Conservation (phyloP, 2,888 invertebrate species). For the Actias luna region DNA sequence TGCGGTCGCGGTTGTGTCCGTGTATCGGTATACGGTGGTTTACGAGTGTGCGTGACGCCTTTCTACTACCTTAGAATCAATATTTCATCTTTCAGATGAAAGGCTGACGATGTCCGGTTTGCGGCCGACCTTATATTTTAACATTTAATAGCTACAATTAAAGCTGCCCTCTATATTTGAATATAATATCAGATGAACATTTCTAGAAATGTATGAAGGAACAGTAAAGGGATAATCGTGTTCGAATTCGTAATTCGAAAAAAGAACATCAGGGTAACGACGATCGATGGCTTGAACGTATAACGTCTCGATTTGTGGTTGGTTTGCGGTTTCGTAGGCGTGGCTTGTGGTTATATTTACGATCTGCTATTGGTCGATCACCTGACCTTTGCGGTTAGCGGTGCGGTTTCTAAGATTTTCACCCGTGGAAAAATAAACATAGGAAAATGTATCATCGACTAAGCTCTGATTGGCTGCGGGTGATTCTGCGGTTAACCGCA, state of each 20-base stretch:
- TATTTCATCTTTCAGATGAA: slow-evolving; percentile 74
- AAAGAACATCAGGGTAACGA: slow-evolving; percentile 51
- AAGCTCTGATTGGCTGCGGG: slow-evolving; percentile 67
- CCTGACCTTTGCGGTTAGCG: slow-evolving; percentile 81
- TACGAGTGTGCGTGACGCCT: slow-evolving; percentile 64
- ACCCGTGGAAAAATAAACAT: slow-evolving; percentile 77
- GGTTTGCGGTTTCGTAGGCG: slow-evolving; percentile 85
- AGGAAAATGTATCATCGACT: slow-evolving; percentile 67
- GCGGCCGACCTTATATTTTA: background rate
- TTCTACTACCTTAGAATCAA: slow-evolving; percentile 72
- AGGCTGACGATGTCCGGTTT: slow-evolving; percentile 15
- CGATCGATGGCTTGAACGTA: slow-evolving; percentile 71
- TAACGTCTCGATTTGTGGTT: slow-evolving; percentile 80
- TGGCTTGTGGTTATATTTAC: slow-evolving; percentile 83
- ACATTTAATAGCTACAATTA: background rate
- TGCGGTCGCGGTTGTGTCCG: slow-evolving; percentile 77
- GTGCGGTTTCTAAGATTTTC: slow-evolving; percentile 84
- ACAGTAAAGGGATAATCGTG: background rate
- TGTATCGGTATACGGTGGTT: slow-evolving; percentile 58
- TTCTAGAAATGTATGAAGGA: background rate
- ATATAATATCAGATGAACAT: background rate
- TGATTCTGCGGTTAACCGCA: slow-evolving; percentile 79
- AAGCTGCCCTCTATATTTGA: background rate
- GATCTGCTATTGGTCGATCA: slow-evolving; percentile 82
- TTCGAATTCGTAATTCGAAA: slow-evolving; percentile 43